phyloP scores from a whole-genome alignment of 2,797 vertebrate genomes.

The Zonotrichia albicollis region DNA sequence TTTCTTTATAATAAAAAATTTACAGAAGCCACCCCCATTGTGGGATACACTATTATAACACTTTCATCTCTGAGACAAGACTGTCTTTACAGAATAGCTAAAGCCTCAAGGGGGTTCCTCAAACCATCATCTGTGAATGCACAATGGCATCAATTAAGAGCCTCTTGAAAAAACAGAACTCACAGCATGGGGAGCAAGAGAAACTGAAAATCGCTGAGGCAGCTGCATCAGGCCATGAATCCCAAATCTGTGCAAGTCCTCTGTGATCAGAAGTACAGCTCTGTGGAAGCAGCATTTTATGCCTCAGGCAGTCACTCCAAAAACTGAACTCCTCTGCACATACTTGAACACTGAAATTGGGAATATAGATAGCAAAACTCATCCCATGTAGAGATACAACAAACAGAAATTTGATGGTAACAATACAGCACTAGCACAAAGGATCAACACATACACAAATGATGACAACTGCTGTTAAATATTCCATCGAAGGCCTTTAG shows the following conservation, averaged over 20 bases:
- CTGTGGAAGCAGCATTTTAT: neutral
- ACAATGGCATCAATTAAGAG: constrained; percentile 22
- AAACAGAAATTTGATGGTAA: neutral
- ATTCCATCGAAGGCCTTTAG: neutral
- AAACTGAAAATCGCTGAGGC: constrained; percentile 33
- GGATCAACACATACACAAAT: neutral
- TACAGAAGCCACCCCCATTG: neutral
- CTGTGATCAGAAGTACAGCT: neutral
- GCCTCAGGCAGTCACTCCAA: neutral
- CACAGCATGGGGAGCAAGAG: neutral
- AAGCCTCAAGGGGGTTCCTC: constrained; percentile 28
- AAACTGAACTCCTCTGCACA: neutral
- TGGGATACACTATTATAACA: neutral
- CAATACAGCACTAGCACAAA: neutral
- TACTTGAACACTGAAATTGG: neutral
- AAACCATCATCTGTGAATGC: constrained; percentile 11
- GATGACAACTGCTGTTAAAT: neutral
- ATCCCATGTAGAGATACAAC: neutral
- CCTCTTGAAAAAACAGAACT: constrained; percentile 2
- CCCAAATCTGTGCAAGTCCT: neutral
- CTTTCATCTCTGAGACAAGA: constrained; percentile 19
- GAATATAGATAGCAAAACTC: neutral
- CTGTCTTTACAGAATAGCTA: constrained; percentile 10
- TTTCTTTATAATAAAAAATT: constrained; percentile 22
- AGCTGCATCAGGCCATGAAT: constrained; percentile 25